These are phyloP conservation scores for Saccopteryx leptura DNA, from an alignment of 2,113 vertebrate species.

Conservation along the genomic window DNA sequence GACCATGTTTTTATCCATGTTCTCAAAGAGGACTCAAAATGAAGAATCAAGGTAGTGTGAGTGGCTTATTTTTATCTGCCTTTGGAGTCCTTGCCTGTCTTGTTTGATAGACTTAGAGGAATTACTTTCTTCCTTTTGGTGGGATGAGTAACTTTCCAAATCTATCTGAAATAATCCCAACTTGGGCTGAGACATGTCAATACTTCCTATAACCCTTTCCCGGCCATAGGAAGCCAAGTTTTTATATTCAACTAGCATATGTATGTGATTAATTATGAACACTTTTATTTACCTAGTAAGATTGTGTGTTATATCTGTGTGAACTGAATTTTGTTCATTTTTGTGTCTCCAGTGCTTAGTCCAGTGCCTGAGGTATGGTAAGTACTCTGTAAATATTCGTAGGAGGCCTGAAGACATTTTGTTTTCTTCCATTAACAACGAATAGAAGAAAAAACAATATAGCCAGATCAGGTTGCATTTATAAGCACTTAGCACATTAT, in stretches of 20 bases:
- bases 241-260: not conserved
- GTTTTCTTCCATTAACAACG: conserved; percentile 27
- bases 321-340: conserved; percentile 5
- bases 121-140: not conserved
- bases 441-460: conserved; percentile 42
- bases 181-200: not conserved
- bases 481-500: conserved; percentile 70
- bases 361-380: not conserved
- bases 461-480: conserved; percentile 42
- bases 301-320: not conserved
- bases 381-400: not conserved
- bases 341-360: not conserved
- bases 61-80: not conserved
- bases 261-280: not conserved
- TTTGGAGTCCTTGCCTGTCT: not conserved
- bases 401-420: conserved; percentile 29
- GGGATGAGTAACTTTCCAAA: not conserved
- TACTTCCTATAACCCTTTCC: not conserved
- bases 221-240: not conserved
- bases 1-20: not conserved
- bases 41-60: not conserved
- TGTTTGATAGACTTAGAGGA: not conserved
- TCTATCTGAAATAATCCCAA: not conserved
- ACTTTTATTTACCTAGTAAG: not conserved
- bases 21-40: not conserved